These are phyloP conservation scores for Cebuella pygmaea DNA, from an alignment of 2,797 vertebrate genomes.

Conservation along the genomic window DNA sequence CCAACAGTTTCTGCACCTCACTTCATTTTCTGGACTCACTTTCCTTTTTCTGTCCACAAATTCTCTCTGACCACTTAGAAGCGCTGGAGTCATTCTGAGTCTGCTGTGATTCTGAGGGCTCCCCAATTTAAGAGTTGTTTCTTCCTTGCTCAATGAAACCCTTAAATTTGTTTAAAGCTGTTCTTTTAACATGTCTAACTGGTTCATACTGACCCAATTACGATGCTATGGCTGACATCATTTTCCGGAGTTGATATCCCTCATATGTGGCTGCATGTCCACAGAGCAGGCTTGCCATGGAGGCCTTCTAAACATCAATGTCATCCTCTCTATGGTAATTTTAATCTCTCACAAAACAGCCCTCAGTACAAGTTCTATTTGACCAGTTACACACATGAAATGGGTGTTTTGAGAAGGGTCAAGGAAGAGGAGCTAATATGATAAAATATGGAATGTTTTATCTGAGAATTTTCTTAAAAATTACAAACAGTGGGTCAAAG, in stretches of 20 bases:
- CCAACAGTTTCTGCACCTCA: not conserved
- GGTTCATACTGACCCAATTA: not conserved
- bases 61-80: not conserved
- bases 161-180: not conserved
- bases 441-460: not conserved
- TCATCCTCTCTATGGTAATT: not conserved
- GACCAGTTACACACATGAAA: not conserved
- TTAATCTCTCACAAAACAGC: not conserved
- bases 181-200: not conserved
- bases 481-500: not conserved
- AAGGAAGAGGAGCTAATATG: not conserved
- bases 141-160: not conserved
- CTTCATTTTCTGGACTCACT: not conserved
- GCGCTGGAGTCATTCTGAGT: not conserved
- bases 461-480: not conserved
- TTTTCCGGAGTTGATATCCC: not conserved
- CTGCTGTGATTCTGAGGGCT: not conserved
- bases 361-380: not conserved
- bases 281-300: not conserved
- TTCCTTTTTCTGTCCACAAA: not conserved
- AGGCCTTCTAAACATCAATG: not conserved
- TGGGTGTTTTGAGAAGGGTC: not conserved
- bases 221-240: not conserved
- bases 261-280: not conserved
- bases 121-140: not conserved